Evolutionary conservation across 2,888 invertebrate genomes (phyloP).

Genomic region (Hydriomena furcata): DNA sequence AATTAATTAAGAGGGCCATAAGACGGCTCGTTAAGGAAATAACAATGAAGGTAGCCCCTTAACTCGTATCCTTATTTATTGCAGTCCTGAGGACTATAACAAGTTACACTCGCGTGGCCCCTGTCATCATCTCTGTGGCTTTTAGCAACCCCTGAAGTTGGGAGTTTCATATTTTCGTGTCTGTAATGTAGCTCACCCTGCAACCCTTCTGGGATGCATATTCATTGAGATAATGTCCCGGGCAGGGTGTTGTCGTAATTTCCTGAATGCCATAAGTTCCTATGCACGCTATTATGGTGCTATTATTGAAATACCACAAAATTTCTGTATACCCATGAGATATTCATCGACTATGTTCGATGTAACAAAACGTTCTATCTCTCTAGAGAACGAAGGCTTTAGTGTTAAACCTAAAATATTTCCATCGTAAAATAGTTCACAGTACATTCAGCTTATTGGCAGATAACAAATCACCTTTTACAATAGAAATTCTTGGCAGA

Average conservation of each 20-base stretch:
- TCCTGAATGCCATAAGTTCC: conserved; percentile 40
- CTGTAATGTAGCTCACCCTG: conserved; percentile 27
- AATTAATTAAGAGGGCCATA: conserved; percentile 83
- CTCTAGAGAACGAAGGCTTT: not conserved
- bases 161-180: conserved; percentile 51
- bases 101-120: conserved; percentile 43
- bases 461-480: conserved; percentile 48
- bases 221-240: conserved; percentile 49
- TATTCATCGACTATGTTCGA: no score
- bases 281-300: conserved; percentile 20
- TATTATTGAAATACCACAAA: conserved; percentile 3
- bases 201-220: conserved; percentile 58
- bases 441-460: conserved; percentile 41
- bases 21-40: conserved; percentile 82
- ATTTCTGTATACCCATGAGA: not conserved
- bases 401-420: not conserved
- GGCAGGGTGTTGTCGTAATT: conserved; percentile 41
- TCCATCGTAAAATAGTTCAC: conserved; percentile 37
- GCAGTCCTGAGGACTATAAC: conserved; percentile 66
- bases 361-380: no score
- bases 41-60: conserved; percentile 72
- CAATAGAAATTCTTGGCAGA: conserved; percentile 45
- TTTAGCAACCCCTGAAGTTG: conserved; percentile 46
- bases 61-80: conserved; percentile 73
- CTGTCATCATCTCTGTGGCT: conserved; percentile 66